These are phyloP conservation scores for Nebria brevicollis DNA, from an alignment of 2,888 invertebrate genomes.

Conservation along the genomic window DNA sequence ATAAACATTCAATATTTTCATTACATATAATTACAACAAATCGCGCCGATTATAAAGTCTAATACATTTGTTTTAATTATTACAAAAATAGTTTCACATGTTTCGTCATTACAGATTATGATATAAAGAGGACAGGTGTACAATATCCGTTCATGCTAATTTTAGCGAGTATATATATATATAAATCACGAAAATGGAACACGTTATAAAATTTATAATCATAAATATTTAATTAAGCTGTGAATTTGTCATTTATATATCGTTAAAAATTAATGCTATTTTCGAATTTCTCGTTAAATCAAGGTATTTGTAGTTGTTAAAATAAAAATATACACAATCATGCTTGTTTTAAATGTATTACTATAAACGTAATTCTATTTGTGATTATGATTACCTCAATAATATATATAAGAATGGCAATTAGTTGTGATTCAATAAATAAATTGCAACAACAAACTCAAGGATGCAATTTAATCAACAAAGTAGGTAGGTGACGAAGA, in stretches of 20 bases:
- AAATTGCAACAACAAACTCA: too few relatives aligned
- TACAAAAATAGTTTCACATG: slow-evolving; percentile 19
- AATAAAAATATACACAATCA: background rate
- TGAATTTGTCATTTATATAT: too few relatives aligned
- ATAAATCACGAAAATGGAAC: background rate
- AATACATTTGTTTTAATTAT: slow-evolving; percentile 11
- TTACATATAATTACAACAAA: background rate
- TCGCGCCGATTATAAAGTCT: background rate
- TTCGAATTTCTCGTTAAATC: background rate
- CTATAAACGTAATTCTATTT: too few relatives aligned
- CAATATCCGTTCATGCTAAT: background rate
- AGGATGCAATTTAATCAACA: too few relatives aligned
- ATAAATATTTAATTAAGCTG: too few relatives aligned
- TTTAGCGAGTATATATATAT: background rate
- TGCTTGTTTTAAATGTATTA: too few relatives aligned
- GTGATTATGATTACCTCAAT: too few relatives aligned
- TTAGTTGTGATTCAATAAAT: too few relatives aligned
- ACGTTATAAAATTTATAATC: background rate
- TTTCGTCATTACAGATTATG: slow-evolving; percentile 8
- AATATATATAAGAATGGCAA: too few relatives aligned
- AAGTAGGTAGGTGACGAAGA: too few relatives aligned
- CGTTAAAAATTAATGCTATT: background rate
- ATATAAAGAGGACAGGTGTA: slow-evolving; percentile 6
- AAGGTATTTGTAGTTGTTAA: background rate
- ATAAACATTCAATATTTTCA: background rate